Percentiles rank a stretch among this genome's conserved stretches.
phyloP scores from a whole-genome alignment of 2,888 invertebrate genomes.

The Agrilus biguttatus region DNA sequence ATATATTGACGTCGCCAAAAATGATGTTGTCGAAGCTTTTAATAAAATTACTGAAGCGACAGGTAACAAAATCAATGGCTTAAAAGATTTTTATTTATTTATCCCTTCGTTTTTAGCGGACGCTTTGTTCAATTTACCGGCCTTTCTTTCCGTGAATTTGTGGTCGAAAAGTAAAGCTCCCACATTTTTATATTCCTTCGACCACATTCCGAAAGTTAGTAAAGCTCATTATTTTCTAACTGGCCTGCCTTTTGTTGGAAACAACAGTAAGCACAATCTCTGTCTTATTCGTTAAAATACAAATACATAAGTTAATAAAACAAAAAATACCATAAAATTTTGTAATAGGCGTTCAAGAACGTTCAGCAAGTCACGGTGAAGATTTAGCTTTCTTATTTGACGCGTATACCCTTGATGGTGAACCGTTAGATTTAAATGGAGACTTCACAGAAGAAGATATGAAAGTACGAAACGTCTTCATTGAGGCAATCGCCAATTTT shows the following conservation, averaged over 20 bases:
- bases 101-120: slow-evolving; percentile 37
- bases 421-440: slow-evolving; percentile 29
- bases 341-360: slow-evolving; percentile 12
- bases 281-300: not conserved
- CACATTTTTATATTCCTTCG: slow-evolving; percentile 61
- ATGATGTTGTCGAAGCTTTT: slow-evolving; percentile 32
- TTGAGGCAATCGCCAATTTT: slow-evolving; percentile 52
- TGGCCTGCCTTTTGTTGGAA: slow-evolving; percentile 48
- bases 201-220: slow-evolving; percentile 48
- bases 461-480: slow-evolving; percentile 49
- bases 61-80: slow-evolving; percentile 22
- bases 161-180: slow-evolving; percentile 49
- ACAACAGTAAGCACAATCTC: slow-evolving; percentile 16
- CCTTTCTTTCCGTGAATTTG: slow-evolving; percentile 52
- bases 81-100: slow-evolving; percentile 1
- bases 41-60: slow-evolving; percentile 45
- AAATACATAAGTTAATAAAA: not conserved
- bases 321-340: not conserved
- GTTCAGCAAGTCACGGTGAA: slow-evolving; percentile 52
- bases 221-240: slow-evolving; percentile 50
- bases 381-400: slow-evolving; percentile 61
- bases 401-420: slow-evolving; percentile 44
- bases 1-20: slow-evolving; percentile 21
- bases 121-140: slow-evolving; percentile 63
- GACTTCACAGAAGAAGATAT: slow-evolving; percentile 39